Evolutionary conservation across 2,888 invertebrate genomes (phyloP), one percentile per base, ranked within the genome.

Genomic region (Augochlorella aurata): DNA sequence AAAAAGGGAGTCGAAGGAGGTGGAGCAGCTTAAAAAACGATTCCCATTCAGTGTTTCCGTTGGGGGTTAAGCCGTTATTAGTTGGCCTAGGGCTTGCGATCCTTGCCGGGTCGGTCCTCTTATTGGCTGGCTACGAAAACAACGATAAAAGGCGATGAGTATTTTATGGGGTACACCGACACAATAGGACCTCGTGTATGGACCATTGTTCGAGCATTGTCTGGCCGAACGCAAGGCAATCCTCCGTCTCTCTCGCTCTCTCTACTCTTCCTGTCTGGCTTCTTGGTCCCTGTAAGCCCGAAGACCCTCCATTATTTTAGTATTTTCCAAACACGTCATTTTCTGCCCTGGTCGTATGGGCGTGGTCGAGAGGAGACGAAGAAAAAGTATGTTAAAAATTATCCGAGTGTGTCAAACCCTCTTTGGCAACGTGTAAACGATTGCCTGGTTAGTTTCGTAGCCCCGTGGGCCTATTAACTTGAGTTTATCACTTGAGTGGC

Each of bases 121-220:
- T 90, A 91, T 93, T 92, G 93, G 91, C 87, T 87, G 90, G 87
- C 88, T 90, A 89, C 80, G 90, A 92, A 91, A 93, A 92, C 92
- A 92, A 90, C 92, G 92, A 93, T 93, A 93, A 93, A 93, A 92
- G 88, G 87, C 93, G 93, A 93, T 92, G 93, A 93, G 93, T 92
- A 93, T 93, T 93, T 93, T 93, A 93, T 93, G 89, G 93, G 93
- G 92, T 89, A 88, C 88, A 86, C 84, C 84, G 80, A 84, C 82
- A 93, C 93, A 93, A 93, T 92, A 85, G 90, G 83, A 84, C 77
- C 85, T 79, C 83, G 89, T 89, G 91, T 90, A 91, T 90, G 87
- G 91, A 80, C 90, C 86, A 91, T 90, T 91, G 91, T 90, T 85
- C 79, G 74, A 82, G 87, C 87, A 91, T 92, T 92, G 92, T 90